These are phyloP conservation scores for Platyura marginata DNA, from an alignment of 1,140 invertebrate genomes.

Conservation along the genomic window DNA sequence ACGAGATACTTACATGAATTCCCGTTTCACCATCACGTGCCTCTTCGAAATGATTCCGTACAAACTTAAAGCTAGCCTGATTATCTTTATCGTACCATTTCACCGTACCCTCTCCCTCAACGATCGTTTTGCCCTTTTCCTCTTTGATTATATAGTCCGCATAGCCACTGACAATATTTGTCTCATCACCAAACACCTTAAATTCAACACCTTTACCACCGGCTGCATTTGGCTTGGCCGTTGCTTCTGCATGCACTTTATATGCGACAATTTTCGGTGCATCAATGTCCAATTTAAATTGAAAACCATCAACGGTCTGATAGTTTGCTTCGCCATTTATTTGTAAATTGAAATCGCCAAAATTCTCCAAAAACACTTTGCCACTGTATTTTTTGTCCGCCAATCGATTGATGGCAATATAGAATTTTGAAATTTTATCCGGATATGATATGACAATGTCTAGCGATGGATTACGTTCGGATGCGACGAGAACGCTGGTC, in stretches of 20 bases:
- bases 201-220: slow-evolving; percentile 39
- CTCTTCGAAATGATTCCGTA: slow-evolving; percentile 34
- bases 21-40: slow-evolving; percentile 40
- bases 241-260: slow-evolving; percentile 40
- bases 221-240: slow-evolving; percentile 36
- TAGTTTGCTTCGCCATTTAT: slow-evolving; percentile 33
- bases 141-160: slow-evolving; percentile 43
- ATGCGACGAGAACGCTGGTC: slow-evolving; percentile 25
- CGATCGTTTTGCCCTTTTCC: slow-evolving; percentile 45
- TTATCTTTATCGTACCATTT: slow-evolving; percentile 43
- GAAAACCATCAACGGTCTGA: slow-evolving; percentile 41
- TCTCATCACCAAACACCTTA: slow-evolving; percentile 36
- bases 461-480: slow-evolving; percentile 10
- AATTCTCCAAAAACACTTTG: slow-evolving; percentile 29
- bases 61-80: slow-evolving; percentile 50
- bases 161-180: slow-evolving; percentile 44
- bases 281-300: slow-evolving; percentile 39
- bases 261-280: slow-evolving; percentile 42
- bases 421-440: slow-evolving; percentile 28
- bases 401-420: slow-evolving; percentile 29
- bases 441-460: slow-evolving; percentile 7
- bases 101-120: slow-evolving; percentile 39
- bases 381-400: slow-evolving; percentile 34
- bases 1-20: slow-evolving; percentile 9
- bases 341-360: slow-evolving; percentile 30